Base-by-base conservation (phyloP, 2,888 invertebrate genomes). In the Rhamnusium bicolor region DNA sequence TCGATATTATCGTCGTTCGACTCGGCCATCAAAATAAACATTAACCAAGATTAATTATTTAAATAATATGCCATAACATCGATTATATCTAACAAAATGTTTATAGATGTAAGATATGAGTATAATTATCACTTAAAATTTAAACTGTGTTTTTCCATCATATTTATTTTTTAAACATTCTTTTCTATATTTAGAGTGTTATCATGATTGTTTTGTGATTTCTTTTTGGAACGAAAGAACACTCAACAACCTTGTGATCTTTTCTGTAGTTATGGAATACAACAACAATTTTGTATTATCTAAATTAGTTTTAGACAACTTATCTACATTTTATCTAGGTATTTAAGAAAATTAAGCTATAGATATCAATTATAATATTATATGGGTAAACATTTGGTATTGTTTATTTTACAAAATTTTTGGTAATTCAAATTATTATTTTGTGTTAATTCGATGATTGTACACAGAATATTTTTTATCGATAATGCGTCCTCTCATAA, bases 181-280 rank as follows among this genome's bases (percentile, higher is more conserved):
- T 65, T 29, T 65, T 32, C 65, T 65, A 65, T 65, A 65, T 65
- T 53, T 65, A 65, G 65, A 63, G 16, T 4, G 18, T 53, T 53
- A 65, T 65, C 65, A 53, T 53, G 65, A 65, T 65, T 65, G 40
- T 65, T 65, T 32, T 53, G 65, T 65, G 65, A 65, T 65, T 65
- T 65, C 65, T 65, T 65, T 51, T 65, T 40, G 32, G 65, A n/a
- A 8, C 16, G 16, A 63, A n/a, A 51, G 63, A 65, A 29, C 65
- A 65, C 29, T 65, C 65, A 32, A 53, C 65, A 65, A 65, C 65
- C 51, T 65, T 65, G 65, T 65, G 65, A 65, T 65, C 27, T 65
- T 51, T 53, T 65, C 29, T 53, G 65, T 65, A 16, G 65, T 16
- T 40, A 2, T 27, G 47, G 29, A 29, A 32, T 49, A 53, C 16